Percentiles rank a stretch among this genome's conserved stretches.
Conservation (phyloP, 2,888 invertebrate genomes). For the Anarsia innoxiella region DNA sequence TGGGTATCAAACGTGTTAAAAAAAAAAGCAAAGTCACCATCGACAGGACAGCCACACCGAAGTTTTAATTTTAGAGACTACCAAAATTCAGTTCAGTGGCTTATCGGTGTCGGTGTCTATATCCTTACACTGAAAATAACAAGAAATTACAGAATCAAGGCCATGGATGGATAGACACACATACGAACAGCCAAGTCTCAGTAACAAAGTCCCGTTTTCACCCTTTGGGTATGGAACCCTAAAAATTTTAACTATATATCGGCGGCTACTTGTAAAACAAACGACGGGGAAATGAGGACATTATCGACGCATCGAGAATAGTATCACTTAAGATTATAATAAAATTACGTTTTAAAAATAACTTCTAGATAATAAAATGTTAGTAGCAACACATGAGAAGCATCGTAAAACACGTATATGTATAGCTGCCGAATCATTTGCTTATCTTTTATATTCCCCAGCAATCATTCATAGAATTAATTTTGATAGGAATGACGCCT, state of each 20-base stretch:
- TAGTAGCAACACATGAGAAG: conserved; percentile 5
- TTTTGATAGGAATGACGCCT: conserved; percentile 66
- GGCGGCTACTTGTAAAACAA: conserved; percentile 30
- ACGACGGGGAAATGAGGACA: conserved; percentile 20
- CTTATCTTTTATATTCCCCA: conserved; percentile 16
- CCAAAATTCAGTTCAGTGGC: too few relatives aligned
- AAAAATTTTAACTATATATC: conserved; percentile 38
- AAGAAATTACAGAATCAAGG: too few relatives aligned
- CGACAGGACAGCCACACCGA: too few relatives aligned
- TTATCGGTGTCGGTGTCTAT: too few relatives aligned
- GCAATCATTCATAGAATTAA: conserved; percentile 67
- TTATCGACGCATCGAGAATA: conserved; percentile 37
- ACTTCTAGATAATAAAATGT: neutral
- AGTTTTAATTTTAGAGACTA: too few relatives aligned
- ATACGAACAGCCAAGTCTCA: too few relatives aligned
- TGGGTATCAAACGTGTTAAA: too few relatives aligned
- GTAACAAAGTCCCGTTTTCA: too few relatives aligned
- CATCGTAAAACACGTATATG: conserved; percentile 27
- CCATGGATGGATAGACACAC: too few relatives aligned
- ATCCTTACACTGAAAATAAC: too few relatives aligned
- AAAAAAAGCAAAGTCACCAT: too few relatives aligned
- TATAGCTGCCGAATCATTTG: conserved; percentile 18
- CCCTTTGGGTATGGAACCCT: too few relatives aligned
- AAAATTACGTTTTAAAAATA: neutral
- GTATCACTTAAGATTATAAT: conserved; percentile 32